These are phyloP conservation scores for Frankliniella intonsa DNA, from an alignment of 2,888 invertebrate genomes.

Conservation along the genomic window DNA sequence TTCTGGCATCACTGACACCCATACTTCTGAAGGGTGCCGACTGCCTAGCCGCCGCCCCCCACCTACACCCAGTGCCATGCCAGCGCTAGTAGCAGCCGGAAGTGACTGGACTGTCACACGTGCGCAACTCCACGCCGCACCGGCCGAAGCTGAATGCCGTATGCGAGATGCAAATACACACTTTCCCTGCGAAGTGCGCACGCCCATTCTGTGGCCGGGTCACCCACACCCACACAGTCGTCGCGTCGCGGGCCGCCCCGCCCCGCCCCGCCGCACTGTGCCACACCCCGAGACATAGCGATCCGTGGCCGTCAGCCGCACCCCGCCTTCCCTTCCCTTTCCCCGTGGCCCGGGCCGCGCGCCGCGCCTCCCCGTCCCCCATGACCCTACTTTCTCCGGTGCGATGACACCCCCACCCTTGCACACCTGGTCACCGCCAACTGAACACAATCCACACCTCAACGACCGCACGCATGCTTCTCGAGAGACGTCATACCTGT, in stretches of 20 bases:
- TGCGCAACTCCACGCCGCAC: too few relatives aligned
- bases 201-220: neutral
- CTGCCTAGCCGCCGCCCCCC: too few relatives aligned
- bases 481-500: neutral
- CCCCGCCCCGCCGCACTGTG: neutral
- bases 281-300: neutral
- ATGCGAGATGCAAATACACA: slow-evolving; percentile 10
- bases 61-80: too few relatives aligned
- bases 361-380: neutral
- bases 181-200: neutral
- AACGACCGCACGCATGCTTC: too few relatives aligned
- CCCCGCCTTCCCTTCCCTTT: neutral
- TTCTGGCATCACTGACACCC: too few relatives aligned
- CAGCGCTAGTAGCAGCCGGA: too few relatives aligned
- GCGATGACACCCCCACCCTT: neutral
- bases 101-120: too few relatives aligned
- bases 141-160: too few relatives aligned
- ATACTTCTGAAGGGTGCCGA: too few relatives aligned
- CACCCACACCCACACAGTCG: neutral
- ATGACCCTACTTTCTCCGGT: neutral
- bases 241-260: neutral
- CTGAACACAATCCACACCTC: too few relatives aligned
- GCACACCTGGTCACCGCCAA: too few relatives aligned
- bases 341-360: neutral
- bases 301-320: neutral